A percentile compares a stretch with the other conserved stretches of the same genome.
These are phyloP conservation scores for Eulemur coronatus DNA, from an alignment of 2,797 vertebrate species.

Conservation along the genomic window DNA sequence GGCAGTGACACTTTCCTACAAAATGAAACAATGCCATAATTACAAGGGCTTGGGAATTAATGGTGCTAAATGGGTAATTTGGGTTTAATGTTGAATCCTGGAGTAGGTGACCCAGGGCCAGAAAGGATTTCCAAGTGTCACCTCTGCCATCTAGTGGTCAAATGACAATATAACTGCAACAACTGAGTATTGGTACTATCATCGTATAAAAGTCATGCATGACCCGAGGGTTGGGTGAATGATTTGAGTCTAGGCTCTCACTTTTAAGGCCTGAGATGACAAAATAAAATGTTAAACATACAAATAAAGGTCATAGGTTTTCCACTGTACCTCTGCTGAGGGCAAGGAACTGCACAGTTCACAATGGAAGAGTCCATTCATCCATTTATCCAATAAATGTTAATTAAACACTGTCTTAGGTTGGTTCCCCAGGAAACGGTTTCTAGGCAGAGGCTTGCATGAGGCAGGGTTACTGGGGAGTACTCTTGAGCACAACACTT, in stretches of 20 bases:
- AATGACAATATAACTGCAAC: constrained; percentile 41
- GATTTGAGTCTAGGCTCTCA: constrained; percentile 11
- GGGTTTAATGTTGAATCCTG: constrained; percentile 49
- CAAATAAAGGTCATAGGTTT: constrained; percentile 51
- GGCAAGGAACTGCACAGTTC: constrained; percentile 14
- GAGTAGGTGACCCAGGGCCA: constrained; percentile 29
- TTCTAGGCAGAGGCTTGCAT: background rate
- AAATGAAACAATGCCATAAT: constrained; percentile 53
- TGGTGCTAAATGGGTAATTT: constrained; percentile 62
- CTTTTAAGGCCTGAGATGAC: constrained; percentile 31
- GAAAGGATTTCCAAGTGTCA: constrained; percentile 36
- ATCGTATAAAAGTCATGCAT: background rate
- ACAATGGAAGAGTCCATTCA: background rate
- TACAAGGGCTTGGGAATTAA: constrained; percentile 56
- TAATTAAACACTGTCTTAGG: constrained; percentile 28
- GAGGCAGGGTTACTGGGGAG: background rate
- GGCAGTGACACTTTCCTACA: constrained; percentile 17
- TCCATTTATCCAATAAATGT: constrained; percentile 54
- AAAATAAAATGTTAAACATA: constrained; percentile 55
- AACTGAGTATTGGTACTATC: constrained; percentile 38
- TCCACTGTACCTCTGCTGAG: background rate
- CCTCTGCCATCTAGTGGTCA: constrained; percentile 69
- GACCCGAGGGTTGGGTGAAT: background rate
- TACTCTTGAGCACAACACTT: background rate
- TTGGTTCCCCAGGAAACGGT: constrained; percentile 44